Evolutionary conservation across 2,888 invertebrate genomes (phyloP).

Genomic region (Podotricha telesiphe): DNA sequence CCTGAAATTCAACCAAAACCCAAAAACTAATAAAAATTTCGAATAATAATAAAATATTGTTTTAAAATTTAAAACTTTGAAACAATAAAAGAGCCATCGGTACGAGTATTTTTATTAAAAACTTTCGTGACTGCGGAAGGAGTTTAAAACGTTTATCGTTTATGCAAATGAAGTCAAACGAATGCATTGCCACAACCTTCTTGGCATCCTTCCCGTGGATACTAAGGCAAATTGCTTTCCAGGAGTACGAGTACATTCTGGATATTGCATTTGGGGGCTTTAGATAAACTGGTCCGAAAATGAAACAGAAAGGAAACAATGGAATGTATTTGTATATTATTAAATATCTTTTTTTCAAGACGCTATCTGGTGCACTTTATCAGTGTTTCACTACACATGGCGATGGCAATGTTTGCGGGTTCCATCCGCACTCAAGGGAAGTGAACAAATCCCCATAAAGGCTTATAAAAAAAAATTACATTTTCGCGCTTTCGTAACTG

Average conservation of each 20-base stretch:
- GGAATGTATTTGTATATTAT: neutral
- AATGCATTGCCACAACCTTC: conserved; percentile 40
- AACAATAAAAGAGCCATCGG: conserved; percentile 12
- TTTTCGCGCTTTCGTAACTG: too few relatives aligned
- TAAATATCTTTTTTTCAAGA: neutral
- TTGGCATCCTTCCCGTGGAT: conserved; percentile 47
- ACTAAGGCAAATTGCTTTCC: conserved; percentile 49
- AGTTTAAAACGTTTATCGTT: conserved; percentile 41
- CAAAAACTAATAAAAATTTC: neutral
- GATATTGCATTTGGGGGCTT: conserved; percentile 44
- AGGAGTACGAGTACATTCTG: conserved; percentile 48
- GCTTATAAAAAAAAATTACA: too few relatives aligned
- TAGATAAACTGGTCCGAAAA: conserved; percentile 31
- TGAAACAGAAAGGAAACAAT: conserved; percentile 14
- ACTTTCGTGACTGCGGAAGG: conserved; percentile 21
- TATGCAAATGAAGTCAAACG: conserved; percentile 45
- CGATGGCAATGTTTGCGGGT: too few relatives aligned
- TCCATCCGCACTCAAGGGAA: too few relatives aligned
- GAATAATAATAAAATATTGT: neutral
- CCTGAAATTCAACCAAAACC: neutral
- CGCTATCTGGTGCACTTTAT: too few relatives aligned
- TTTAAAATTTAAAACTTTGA: neutral
- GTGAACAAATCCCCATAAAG: too few relatives aligned
- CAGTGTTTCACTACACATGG: too few relatives aligned
- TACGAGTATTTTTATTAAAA: conserved; percentile 30